Conservation (phyloP, 2,113 vertebrate species). For the Oncorhynchus kisutch region DNA sequence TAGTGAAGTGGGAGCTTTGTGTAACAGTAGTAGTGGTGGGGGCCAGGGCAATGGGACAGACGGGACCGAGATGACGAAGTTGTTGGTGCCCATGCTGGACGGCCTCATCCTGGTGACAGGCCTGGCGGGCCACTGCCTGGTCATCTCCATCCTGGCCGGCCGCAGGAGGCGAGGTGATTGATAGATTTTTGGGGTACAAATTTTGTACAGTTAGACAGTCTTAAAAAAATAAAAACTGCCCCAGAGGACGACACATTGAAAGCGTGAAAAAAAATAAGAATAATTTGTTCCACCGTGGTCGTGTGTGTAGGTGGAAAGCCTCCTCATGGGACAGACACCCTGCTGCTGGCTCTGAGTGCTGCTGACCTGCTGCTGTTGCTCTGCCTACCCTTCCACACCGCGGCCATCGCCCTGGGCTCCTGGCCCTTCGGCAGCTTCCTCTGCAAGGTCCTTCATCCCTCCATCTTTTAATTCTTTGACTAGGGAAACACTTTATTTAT, state of each 20-base stretch:
- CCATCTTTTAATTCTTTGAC: no score
- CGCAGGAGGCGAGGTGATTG: conserved; percentile 42
- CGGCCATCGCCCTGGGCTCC: conserved; percentile 66
- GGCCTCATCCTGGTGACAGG: conserved; percentile 67
- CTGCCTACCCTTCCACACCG: conserved; percentile 75
- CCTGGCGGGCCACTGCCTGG: conserved; percentile 69
- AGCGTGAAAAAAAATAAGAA: no score
- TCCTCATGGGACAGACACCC: conserved; percentile 67
- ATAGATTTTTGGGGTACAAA: no score
- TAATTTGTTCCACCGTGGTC: no score
- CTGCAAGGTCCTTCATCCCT: conserved; percentile 56
- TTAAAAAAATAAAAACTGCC: no score
- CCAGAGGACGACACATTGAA: no score
- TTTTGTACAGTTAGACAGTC: no score
- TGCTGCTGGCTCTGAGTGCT: conserved; percentile 71
- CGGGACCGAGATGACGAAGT: conserved; percentile 30
- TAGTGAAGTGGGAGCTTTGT: not conserved
- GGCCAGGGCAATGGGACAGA: not conserved
- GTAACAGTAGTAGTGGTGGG: conserved; percentile 35
- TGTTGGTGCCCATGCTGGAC: conserved; percentile 68
- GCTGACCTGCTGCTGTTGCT: conserved; percentile 70
- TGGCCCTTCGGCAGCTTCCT: conserved; percentile 73
- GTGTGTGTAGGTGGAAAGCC: conserved; percentile 11
- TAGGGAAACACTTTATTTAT: no score
- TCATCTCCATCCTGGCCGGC: conserved; percentile 65